phyloP scores from a whole-genome alignment of 2,888 invertebrate species.

The Galerucella calmariensis region DNA sequence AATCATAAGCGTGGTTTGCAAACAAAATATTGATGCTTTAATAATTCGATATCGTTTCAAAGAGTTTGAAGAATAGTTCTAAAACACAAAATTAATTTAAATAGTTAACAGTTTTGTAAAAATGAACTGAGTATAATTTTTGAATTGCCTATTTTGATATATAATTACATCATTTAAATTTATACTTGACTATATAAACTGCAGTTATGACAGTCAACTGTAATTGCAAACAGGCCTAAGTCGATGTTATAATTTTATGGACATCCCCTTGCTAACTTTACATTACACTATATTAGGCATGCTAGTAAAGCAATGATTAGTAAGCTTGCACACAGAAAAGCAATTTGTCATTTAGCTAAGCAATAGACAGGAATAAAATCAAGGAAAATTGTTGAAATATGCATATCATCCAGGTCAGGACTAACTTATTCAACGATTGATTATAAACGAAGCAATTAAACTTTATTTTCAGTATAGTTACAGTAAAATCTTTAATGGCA shows the following conservation, averaged over 20 bases:
- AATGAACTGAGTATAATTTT: too few species aligned
- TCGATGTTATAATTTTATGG: constrained; percentile 18
- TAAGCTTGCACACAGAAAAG: constrained; percentile 39
- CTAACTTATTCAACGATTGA: neutral
- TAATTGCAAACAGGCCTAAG: neutral
- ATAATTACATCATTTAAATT: too few species aligned
- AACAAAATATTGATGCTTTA: too few species aligned
- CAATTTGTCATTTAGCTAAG: constrained; percentile 43
- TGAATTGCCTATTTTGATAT: too few species aligned
- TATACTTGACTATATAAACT: neutral
- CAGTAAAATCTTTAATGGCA: too few species aligned
- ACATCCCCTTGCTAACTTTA: constrained; percentile 20
- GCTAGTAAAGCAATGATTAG: constrained; percentile 47
- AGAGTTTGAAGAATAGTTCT: too few species aligned
- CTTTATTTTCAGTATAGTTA: too few species aligned
- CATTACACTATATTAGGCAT: constrained; percentile 35
- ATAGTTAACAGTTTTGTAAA: too few species aligned
- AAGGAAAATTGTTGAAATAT: constrained; percentile 38
- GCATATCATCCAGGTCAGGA: constrained; percentile 10
- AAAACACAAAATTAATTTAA: too few species aligned
- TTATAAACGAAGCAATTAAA: neutral
- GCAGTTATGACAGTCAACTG: neutral
- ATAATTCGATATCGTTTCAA: too few species aligned
- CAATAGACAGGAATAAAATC: constrained; percentile 40
- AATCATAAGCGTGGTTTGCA: too few species aligned